Evolutionary conservation across 2,797 vertebrate genomes (phyloP), one percentile per base, ranked within the genome.

Genomic region (Linurgus olivaceus): DNA sequence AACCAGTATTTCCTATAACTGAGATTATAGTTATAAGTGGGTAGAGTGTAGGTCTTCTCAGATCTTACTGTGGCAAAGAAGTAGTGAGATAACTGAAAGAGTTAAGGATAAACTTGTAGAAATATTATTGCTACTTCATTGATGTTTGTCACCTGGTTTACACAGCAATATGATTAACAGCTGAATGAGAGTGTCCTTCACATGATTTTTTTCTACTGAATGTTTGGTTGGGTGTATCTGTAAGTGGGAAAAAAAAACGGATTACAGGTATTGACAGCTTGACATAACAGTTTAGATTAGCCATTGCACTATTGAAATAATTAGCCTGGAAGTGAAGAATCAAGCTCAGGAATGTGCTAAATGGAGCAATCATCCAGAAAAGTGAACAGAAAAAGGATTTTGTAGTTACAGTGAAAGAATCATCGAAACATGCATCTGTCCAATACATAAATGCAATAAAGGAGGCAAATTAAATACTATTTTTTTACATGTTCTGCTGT

Each of bases 291-390:
- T 87, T 96, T 70, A 85, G 74, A 91, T 93, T 85, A 91, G 58
- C 40, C 70, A 77, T 17, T 86, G 54, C 63, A 67, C 50, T n/a
- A n/a, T n/a, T 92, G 71, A 97, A 96, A 90, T 96, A 94, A 96
- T 95, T 92, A 96, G 71, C 57, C 48, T 55, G 58, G 66, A 96
- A 92, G 72, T 42, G 90, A 96, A 88, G 63, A 92, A 85, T 61
- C 54, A 90, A 91, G 40, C 42, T 89, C 54, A 85, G 75, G 86
- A 79, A 90, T 45, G 77, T 93, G 80, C 59, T 94, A 96, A 97
- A 91, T 63, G 63, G 88, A 91, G 78, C 88, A 95, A 79, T 89
- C 91, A 96, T 87, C 62, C 72, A 93, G 78, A 65, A 94, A 91
- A 92, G 45, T 58, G 84, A 97, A 67, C 62, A 97, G 59, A 35